These are phyloP conservation scores for Cataglyphis livida DNA, from an alignment of 2,888 invertebrate species.

Conservation along the genomic window DNA sequence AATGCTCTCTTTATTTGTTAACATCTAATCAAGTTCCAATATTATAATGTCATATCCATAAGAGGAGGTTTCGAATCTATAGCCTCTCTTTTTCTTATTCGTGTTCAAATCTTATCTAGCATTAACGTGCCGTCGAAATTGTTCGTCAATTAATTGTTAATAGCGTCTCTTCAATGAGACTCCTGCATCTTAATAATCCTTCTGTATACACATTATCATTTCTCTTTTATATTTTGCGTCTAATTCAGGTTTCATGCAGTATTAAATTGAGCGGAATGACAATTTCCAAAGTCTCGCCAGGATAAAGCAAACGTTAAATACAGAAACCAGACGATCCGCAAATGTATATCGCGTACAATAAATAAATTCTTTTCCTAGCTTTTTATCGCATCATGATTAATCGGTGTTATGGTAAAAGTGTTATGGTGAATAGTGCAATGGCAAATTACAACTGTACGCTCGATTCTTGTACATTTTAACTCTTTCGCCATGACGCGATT, in stretches of 20 bases:
- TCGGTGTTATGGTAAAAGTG: not conserved
- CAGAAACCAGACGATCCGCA: not conserved
- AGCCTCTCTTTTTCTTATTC: not conserved
- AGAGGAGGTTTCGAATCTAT: not conserved
- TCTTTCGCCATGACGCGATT: conserved; percentile 27
- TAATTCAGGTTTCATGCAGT: conserved; percentile 3
- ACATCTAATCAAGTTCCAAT: not conserved
- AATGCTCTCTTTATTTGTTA: conserved; percentile 11
- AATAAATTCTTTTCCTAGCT: not conserved
- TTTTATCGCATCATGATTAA: conserved; percentile 3
- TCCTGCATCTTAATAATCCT: not conserved
- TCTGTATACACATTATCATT: not conserved
- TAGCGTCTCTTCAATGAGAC: not conserved
- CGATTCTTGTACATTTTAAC: not conserved
- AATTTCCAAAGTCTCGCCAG: not conserved
- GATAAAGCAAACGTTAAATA: not conserved
- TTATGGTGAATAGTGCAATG: not conserved
- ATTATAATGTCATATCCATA: not conserved
- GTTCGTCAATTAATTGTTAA: not conserved
- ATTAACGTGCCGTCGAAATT: conserved; percentile 14
- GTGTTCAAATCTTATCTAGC: not conserved
- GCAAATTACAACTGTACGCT: conserved; percentile 8
- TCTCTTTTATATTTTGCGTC: conserved; percentile 2
- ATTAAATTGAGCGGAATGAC: conserved; percentile 24
- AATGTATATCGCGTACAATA: not conserved